These are phyloP conservation scores for Cataglyphis livida DNA, from an alignment of 2,888 invertebrate genomes.

Conservation along the genomic window DNA sequence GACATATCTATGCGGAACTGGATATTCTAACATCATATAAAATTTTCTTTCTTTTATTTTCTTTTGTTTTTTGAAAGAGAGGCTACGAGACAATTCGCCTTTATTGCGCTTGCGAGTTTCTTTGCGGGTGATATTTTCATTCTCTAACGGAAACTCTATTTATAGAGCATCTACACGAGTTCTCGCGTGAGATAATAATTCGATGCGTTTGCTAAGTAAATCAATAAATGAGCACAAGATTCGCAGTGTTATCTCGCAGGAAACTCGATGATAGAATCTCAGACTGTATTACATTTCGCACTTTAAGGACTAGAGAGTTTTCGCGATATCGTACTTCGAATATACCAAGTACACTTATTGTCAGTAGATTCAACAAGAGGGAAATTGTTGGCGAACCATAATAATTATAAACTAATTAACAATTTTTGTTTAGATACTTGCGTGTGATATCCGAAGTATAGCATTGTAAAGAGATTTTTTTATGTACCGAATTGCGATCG, in stretches of 20 bases:
- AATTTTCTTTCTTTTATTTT: constrained; percentile 31
- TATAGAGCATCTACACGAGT: constrained; percentile 30
- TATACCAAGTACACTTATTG: neutral
- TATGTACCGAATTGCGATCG: neutral
- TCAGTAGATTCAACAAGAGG: neutral
- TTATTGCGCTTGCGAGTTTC: constrained; percentile 8
- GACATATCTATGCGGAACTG: constrained; percentile 38
- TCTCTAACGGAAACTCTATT: constrained; percentile 20
- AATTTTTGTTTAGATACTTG: neutral
- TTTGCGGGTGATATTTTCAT: constrained; percentile 32
- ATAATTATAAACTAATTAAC: constrained; percentile 16
- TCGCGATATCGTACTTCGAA: neutral
- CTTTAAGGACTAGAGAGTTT: neutral
- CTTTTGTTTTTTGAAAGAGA: neutral
- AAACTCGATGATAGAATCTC: neutral
- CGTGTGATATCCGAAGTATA: neutral
- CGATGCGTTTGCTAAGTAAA: constrained; percentile 2
- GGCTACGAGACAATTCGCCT: neutral
- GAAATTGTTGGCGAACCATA: neutral
- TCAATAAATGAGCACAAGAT: neutral
- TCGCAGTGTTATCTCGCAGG: neutral
- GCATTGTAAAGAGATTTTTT: neutral
- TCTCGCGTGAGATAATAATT: constrained; percentile 25
- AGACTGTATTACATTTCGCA: neutral
- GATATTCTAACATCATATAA: constrained; percentile 56